Conservation (phyloP, 2,113 vertebrate genomes). For the Montifringilla adamsi region DNA sequence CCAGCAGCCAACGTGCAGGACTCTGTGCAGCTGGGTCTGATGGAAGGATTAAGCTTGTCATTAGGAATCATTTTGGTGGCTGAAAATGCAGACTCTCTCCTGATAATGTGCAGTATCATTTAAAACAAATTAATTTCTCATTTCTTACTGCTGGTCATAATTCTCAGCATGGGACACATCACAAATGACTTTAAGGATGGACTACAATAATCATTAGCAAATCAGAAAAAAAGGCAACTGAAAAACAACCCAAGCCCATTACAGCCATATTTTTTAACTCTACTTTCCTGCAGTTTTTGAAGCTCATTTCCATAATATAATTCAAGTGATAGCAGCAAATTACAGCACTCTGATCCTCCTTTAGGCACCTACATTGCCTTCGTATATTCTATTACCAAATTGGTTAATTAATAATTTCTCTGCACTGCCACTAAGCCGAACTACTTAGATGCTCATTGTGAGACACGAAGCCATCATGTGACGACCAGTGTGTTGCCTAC, state of each 20-base stretch:
- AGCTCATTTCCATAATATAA: conserved; percentile 60
- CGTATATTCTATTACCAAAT: conserved; percentile 59
- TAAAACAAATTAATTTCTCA: conserved; percentile 80
- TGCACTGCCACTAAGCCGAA: conserved; percentile 56
- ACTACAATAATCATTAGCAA: conserved; percentile 58
- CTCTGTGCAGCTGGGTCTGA: background rate
- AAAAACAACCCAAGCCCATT: background rate
- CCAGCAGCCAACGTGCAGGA: rapidly evolving
- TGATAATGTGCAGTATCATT: conserved; percentile 70
- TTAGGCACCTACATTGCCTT: background rate
- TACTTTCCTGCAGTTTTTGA: background rate
- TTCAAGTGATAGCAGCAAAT: conserved; percentile 45
- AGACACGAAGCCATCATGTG: background rate
- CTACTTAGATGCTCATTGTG: background rate
- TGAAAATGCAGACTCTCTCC: conserved; percentile 45
- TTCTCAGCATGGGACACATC: conserved; percentile 68
- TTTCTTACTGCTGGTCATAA: conserved; percentile 73
- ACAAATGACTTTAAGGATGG: conserved; percentile 70
- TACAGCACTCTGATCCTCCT: conserved; percentile 28
- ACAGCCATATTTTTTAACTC: background rate
- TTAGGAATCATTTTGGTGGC: conserved; percentile 62
- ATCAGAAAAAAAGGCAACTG: background rate
- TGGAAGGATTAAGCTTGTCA: conserved; percentile 54
- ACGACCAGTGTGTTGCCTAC: background rate
- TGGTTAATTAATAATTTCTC: conserved; percentile 69